phyloP scores from a whole-genome alignment of 2,888 invertebrate genomes.

The Pyrocoelia pectoralis region DNA sequence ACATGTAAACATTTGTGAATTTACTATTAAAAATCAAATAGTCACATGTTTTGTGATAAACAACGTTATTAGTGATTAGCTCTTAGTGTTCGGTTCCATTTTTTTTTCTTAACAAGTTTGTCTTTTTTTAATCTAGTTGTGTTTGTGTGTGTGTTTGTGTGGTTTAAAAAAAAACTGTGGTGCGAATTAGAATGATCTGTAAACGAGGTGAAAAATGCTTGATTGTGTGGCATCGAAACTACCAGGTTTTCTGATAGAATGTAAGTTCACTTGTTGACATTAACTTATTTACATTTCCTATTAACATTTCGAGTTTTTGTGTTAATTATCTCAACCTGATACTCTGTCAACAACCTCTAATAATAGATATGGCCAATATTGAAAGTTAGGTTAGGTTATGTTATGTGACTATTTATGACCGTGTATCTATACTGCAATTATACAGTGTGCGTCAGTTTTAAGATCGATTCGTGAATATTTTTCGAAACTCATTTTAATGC shows the following conservation, averaged over 20 bases:
- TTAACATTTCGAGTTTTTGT: background rate
- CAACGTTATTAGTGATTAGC: background rate
- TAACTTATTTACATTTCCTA: conserved; percentile 12
- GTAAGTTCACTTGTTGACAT: conserved; percentile 42
- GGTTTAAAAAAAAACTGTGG: conserved; percentile 18
- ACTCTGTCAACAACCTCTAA: background rate
- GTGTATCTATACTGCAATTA: background rate
- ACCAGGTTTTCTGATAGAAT: conserved; percentile 48
- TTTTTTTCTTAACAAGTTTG: conserved; percentile 18
- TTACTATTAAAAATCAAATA: conserved; percentile 34
- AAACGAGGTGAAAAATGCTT: conserved; percentile 25
- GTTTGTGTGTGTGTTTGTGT: conserved; percentile 10
- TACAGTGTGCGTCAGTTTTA: background rate
- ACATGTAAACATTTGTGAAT: conserved; percentile 60
- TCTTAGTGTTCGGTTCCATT: conserved; percentile 3
- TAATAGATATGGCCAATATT: no score
- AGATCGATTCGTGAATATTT: conserved; percentile 11
- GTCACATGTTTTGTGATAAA: conserved; percentile 52
- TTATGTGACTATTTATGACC: conserved; percentile 1
- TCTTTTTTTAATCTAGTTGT: no score
- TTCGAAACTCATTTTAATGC: conserved; percentile 33
- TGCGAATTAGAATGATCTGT: conserved; percentile 29
- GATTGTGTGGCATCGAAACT: conserved; percentile 39
- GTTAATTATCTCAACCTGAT: no score
- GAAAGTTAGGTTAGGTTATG: conserved; percentile 43